Evolutionary conservation across 2,113 vertebrate genomes (phyloP).

Genomic region (Cepphus grylle): DNA sequence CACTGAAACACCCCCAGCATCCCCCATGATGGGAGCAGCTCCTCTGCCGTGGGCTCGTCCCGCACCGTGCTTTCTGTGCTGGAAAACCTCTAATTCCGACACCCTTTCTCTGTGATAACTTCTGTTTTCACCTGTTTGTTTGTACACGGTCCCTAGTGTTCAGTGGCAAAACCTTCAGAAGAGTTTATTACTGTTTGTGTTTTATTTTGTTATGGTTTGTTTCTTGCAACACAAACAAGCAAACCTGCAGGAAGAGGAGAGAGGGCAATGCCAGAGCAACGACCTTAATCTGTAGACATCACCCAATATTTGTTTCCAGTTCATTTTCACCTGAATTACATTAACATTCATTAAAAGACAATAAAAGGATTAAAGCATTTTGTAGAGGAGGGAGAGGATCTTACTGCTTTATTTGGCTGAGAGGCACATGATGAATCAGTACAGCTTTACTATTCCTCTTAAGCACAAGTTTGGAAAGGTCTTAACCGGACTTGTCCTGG

Average conservation of each 20-base stretch:
- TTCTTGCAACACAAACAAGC: not conserved
- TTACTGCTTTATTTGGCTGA: not conserved
- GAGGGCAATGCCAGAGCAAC: not conserved
- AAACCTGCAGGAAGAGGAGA: not conserved
- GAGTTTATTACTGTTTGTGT: not conserved
- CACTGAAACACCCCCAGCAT: not conserved
- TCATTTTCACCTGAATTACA: not conserved
- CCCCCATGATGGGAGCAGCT: not conserved
- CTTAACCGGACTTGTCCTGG: accelerated
- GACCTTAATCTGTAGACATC: not conserved
- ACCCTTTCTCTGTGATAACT: not conserved
- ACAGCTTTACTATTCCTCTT: not conserved
- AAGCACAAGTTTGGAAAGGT: not conserved
- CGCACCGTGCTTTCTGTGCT: not conserved
- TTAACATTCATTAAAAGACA: not conserved
- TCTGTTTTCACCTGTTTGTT: not conserved
- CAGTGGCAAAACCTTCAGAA: not conserved
- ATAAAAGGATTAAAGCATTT: not conserved
- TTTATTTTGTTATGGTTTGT: not conserved
- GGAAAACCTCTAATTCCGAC: not conserved
- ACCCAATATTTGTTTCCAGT: not conserved
- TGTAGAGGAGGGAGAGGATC: not conserved
- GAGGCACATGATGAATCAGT: not conserved
- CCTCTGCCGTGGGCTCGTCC: accelerated
- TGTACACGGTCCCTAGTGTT: not conserved